A percentile compares a stretch with the other conserved stretches of the same genome.
phyloP scores from a whole-genome alignment of 2,797 vertebrate genomes.

The Tachyglossus aculeatus region DNA sequence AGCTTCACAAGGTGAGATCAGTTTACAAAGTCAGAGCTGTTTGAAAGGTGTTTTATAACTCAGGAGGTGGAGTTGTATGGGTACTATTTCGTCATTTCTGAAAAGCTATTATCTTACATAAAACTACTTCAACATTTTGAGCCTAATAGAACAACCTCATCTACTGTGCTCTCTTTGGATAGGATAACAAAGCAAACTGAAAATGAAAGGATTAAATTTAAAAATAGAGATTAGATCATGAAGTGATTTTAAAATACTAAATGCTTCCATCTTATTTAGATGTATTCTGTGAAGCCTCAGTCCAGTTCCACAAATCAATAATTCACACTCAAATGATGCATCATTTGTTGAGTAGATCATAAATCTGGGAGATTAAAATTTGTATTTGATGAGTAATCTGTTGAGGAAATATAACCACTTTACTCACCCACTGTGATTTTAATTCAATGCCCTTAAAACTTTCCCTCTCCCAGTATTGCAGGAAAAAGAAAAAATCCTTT shows the following conservation, averaged over 20 bases:
- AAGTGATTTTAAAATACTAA: not conserved
- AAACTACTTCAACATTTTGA: not conserved
- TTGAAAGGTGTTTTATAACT: slow-evolving; percentile 12
- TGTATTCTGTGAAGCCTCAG: not conserved
- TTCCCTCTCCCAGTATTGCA: not conserved
- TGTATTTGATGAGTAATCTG: not conserved
- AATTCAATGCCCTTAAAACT: not conserved
- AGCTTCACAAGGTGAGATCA: not conserved
- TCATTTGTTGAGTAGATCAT: not conserved
- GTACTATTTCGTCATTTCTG: not conserved
- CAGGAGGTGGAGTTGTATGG: not conserved
- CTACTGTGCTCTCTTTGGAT: not conserved
- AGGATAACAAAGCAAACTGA: not conserved
- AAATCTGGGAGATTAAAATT: slow-evolving; percentile 16
- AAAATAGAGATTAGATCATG: not conserved
- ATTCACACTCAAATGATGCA: not conserved
- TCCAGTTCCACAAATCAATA: slow-evolving; percentile 16
- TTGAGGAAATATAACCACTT: not conserved
- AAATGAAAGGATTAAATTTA: not conserved
- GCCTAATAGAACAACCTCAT: not conserved
- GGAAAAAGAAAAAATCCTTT: not conserved
- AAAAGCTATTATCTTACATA: slow-evolving; percentile 10
- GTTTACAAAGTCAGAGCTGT: not conserved
- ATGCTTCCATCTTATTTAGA: not conserved
- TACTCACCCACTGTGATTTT: slow-evolving; percentile 15